Evolutionary conservation across 2,113 vertebrate genomes (phyloP).

Genomic region (Motacilla tschutschensis): DNA sequence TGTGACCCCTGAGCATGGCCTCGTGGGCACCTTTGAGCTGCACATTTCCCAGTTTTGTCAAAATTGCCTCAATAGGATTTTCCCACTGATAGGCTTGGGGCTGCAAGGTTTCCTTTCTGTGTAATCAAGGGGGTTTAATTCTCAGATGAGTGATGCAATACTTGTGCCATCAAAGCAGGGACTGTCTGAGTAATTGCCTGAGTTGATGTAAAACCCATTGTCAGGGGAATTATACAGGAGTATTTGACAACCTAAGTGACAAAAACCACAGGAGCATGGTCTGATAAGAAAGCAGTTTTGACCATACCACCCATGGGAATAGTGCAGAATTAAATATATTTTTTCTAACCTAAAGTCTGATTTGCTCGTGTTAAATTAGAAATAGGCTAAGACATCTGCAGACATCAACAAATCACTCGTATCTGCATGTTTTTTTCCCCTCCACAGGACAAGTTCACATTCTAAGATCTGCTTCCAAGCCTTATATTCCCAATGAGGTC

Average conservation of each 20-base stretch:
- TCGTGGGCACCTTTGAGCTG: background rate
- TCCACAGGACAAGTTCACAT: background rate
- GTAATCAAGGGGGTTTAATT: background rate
- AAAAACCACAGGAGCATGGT: slow-evolving; percentile 42
- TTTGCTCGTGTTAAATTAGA: slow-evolving; percentile 26
- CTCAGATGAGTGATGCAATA: slow-evolving; percentile 3
- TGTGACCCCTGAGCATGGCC: background rate
- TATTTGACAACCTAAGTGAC: slow-evolving; percentile 30
- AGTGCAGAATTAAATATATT: slow-evolving; percentile 28
- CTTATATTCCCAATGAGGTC: slow-evolving; percentile 10
- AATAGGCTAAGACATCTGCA: background rate
- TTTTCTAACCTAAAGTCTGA: slow-evolving; percentile 22
- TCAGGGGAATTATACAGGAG: slow-evolving; percentile 10
- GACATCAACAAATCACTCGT: background rate
- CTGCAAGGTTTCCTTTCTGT: background rate
- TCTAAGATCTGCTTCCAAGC: background rate
- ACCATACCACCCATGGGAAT: slow-evolving; percentile 6
- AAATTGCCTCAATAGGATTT: background rate
- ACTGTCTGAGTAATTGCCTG: slow-evolving; percentile 9
- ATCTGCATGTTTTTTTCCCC: background rate
- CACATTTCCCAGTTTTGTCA: background rate
- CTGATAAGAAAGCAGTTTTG: slow-evolving; percentile 43
- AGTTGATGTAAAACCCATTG: background rate
- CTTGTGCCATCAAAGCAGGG: slow-evolving; percentile 14
- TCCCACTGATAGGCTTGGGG: background rate